Conservation (phyloP, 2,797 vertebrate genomes). For the Myiotriccus ornatus region DNA sequence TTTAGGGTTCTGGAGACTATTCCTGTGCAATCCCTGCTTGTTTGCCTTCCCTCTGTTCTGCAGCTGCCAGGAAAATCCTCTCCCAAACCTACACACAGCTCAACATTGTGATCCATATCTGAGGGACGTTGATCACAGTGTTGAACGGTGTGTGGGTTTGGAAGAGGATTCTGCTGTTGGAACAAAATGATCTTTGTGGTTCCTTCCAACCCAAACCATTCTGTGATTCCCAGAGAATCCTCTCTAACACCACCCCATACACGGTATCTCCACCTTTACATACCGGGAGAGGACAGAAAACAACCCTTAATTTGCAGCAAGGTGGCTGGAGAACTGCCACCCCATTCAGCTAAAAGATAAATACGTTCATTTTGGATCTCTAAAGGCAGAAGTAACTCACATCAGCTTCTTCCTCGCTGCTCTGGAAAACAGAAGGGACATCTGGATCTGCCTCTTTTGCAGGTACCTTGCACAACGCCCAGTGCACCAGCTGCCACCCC, state of each 20-base stretch:
- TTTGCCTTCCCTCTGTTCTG: background rate
- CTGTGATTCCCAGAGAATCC: background rate
- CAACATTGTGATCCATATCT: background rate
- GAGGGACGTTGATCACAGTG: background rate
- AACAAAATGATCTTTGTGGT: background rate
- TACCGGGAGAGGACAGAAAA: background rate
- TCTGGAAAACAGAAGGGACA: background rate
- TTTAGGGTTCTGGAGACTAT: background rate
- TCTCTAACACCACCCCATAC: background rate
- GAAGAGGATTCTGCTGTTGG: background rate
- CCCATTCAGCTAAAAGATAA: background rate
- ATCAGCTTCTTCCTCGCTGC: background rate
- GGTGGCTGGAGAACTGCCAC: background rate
- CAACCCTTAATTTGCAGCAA: background rate
- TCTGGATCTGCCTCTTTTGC: background rate
- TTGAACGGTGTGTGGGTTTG: background rate
- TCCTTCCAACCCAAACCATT: background rate
- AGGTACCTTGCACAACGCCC: background rate
- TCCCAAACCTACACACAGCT: background rate
- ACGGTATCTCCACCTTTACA: rapidly evolving
- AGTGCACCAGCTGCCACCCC: background rate
- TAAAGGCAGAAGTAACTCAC: background rate
- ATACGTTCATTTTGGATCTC: background rate
- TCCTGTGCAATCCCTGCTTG: background rate
- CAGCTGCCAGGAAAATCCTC: background rate